phyloP scores from a whole-genome alignment of 1,140 invertebrate genomes.

The Neodiprion fabricii region DNA sequence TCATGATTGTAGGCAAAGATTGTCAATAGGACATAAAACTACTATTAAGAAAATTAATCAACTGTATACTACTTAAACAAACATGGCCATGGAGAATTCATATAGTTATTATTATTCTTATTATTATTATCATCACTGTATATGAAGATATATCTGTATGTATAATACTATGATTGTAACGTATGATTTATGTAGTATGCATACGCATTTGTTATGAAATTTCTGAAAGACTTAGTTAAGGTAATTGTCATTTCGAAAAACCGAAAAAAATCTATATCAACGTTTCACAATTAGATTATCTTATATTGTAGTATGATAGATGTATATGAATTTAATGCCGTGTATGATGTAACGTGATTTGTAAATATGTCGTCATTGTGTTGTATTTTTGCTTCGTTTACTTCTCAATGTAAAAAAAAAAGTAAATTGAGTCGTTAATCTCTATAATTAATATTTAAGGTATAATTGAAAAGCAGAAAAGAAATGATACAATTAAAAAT shows the following conservation, averaged over 20 bases:
- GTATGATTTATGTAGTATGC: too few relatives aligned
- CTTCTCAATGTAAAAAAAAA: conserved; percentile 52
- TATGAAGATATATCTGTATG: neutral
- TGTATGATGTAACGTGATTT: conserved; percentile 55
- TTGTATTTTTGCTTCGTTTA: conserved; percentile 54
- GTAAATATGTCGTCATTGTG: conserved; percentile 54
- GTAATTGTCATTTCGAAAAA: neutral
- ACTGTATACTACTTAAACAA: conserved; percentile 37
- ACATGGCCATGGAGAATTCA: conserved; percentile 27
- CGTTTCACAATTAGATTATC: conserved; percentile 37
- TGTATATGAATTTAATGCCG: conserved; percentile 47
- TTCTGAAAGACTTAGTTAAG: neutral
- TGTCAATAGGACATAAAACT: conserved; percentile 25
- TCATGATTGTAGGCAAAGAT: conserved; percentile 21
- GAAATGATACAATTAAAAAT: conserved; percentile 35
- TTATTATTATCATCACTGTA: neutral
- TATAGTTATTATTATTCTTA: neutral
- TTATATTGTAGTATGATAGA: conserved; percentile 33
- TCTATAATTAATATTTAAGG: too few relatives aligned
- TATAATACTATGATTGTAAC: neutral
- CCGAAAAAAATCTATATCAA: conserved; percentile 34
- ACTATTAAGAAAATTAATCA: conserved; percentile 32
- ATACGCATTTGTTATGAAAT: too few relatives aligned
- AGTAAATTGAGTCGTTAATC: neutral
- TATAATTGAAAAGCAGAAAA: conserved; percentile 26